Conservation (phyloP, 2,888 invertebrate species). For the Ellobium chinense region DNA sequence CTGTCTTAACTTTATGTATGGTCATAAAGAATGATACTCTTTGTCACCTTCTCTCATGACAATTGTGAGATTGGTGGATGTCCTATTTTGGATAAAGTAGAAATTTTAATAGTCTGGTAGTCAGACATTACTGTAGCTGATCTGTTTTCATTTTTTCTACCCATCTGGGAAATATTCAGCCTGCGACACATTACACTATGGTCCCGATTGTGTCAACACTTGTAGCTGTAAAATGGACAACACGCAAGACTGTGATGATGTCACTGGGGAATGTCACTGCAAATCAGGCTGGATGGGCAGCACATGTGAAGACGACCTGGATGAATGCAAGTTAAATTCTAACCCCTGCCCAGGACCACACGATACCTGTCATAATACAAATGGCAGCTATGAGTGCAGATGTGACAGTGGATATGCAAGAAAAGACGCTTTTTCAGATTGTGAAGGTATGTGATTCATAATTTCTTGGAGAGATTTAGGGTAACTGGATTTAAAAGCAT, state of each 20-base stretch:
- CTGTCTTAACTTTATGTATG: no score
- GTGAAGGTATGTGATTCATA: conserved; percentile 27
- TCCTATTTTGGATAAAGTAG: no score
- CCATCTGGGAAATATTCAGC: conserved; percentile 10
- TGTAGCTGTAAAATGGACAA: conserved; percentile 44
- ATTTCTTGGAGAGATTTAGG: no score
- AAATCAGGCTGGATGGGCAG: conserved; percentile 43
- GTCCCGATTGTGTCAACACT: conserved; percentile 24
- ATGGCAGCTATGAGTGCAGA: conserved; percentile 44
- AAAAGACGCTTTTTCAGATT: background rate
- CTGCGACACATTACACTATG: conserved; percentile 35
- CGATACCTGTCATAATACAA: conserved; percentile 28
- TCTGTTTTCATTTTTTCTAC: background rate
- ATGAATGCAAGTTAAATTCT: background rate
- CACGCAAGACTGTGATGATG: conserved; percentile 46
- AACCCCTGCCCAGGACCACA: conserved; percentile 3
- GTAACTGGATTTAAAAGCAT: no score
- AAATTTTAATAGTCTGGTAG: no score
- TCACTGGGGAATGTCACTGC: conserved; percentile 48
- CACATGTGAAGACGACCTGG: conserved; percentile 12
- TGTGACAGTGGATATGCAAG: conserved; percentile 36
- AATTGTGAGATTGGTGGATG: no score
- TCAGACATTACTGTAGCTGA: no score
- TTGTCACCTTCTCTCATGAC: no score
- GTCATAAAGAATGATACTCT: no score